Evolutionary conservation across 1,140 invertebrate genomes (phyloP).

Genomic region (Odontomachus brunneus): DNA sequence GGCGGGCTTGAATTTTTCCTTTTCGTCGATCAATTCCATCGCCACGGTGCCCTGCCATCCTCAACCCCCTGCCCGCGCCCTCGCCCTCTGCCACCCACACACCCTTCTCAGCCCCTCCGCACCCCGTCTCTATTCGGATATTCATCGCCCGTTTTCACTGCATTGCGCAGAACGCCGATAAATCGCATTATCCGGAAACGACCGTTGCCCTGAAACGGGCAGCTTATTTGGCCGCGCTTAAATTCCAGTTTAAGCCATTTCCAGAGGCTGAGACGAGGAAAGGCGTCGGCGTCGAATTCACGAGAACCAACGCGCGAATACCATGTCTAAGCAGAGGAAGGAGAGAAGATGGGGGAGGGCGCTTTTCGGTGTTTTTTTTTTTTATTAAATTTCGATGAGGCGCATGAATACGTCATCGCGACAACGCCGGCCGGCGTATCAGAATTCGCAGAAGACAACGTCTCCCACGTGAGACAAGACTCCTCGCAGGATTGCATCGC

Average conservation of each 20-base stretch:
- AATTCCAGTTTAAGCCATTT: conserved; percentile 61
- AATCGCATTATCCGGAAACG: conserved; percentile 68
- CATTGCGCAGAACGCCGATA: conserved; percentile 71
- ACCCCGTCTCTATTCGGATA: conserved; percentile 48
- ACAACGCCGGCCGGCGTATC: background rate
- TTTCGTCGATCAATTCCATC: conserved; percentile 54
- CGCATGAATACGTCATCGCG: conserved; percentile 27
- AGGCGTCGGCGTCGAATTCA: conserved; percentile 4
- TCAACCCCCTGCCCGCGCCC: too few relatives aligned
- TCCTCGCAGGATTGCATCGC: background rate
- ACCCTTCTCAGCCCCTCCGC: background rate
- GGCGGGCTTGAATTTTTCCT: conserved; percentile 43
- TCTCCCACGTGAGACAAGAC: background rate
- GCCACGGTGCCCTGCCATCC: background rate
- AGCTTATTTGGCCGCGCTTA: conserved; percentile 65
- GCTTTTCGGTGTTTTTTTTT: conserved; percentile 10
- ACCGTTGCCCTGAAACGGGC: conserved; percentile 19
- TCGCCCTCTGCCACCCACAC: too few relatives aligned
- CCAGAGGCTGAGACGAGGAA: background rate
- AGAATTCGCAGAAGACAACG: conserved; percentile 48
- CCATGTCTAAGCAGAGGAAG: conserved; percentile 25
- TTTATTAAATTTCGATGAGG: conserved; percentile 68
- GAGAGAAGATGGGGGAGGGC: background rate
- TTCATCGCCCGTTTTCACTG: conserved; percentile 71
- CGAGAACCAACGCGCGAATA: background rate